Evolutionary conservation across 1,140 invertebrate species (phyloP), one percentile per base, ranked within the genome.

Genomic region (Drosophila azteca): DNA sequence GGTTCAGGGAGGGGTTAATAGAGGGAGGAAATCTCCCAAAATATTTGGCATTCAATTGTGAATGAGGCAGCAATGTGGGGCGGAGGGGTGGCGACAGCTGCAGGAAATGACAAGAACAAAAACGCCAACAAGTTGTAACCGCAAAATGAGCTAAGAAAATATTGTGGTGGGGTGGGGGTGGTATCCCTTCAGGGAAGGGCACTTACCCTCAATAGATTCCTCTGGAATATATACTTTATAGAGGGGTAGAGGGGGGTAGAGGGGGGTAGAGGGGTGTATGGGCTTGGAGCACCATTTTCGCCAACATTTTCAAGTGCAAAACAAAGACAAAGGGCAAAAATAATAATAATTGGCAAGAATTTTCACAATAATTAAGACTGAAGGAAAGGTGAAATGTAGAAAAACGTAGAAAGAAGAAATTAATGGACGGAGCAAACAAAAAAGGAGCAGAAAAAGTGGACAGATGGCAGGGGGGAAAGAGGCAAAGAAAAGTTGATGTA

Each of bases 291-390:
- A 0, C 17, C 48, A 22, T 29, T 49, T 61, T 41, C 20, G 48
- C 35, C 22, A 49, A 63, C 35, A 29, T 46, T 65, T 66, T 71
- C 62, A 71, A 71, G 54, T 53, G 53, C 61, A 29, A 26, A 39
- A 31, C 3, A 52, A 1, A 6, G 26, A 41, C 6, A 53, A 68
- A 68, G n/a, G n/a, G n/a, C n/a, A n/a, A n/a, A n/a, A n/a, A n/a
- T n/a, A n/a, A n/a, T n/a, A n/a, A 65, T 68, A 73, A 73, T 73
- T 73, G 61, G 70, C 58, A 48, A 57, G 54, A 67, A 69, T 57
- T 69, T 68, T 58, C 64, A 48, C 57, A 73, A 73, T 73, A 65
- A 73, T 73, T 73, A 69, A 73, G 65, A 69, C 24, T 13, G 9
- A 1, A 39, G 9, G 4, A 39, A 13, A 5, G 11, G 11, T 11